Base-by-base conservation (phyloP, 35 echinoderm and acorn worm genomes). In the Hemicentrotus pulcherrimus region DNA sequence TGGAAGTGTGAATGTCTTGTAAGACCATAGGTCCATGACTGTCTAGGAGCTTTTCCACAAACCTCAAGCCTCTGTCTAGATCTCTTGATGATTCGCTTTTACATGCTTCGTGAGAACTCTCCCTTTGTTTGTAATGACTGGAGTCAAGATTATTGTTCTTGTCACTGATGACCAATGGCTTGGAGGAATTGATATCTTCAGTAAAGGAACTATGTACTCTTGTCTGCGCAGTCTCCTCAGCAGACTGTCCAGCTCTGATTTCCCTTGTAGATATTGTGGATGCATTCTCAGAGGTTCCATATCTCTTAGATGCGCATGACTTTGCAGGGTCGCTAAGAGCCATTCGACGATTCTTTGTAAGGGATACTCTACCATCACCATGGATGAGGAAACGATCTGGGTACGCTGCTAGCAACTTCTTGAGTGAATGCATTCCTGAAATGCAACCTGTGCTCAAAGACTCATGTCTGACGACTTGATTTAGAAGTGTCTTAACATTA, bases 61-160 rank as follows among this genome's bases (percentile, higher is more conserved):
- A 78, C 7, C 65, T 28, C 65, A 78, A 78, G 65, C 65, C 65
- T 78, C 65, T 78, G 19, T 78, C 28, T 7, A 78, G 28, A 78
- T 78, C 65, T 78, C 65, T 78, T 78, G 65, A 78, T 28, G 65
- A 78, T 78, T 78, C 65, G n/a, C 65, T 78, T 78, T 78, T 22
- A 78, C 65, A 22, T 30, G 65, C 65, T n/a, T 78, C 65, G n/a
- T n/a, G 19, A 28, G 22, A 28, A 28, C 19, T 22, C 28, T 78
- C 65, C 28, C 22, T 78, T 28, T 28, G 65, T 78, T 78, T 78
- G 65, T 7, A n/a, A n/a, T n/a, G 5, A 4, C 19, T 28, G 19
- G 65, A 22, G 24, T 78, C 65, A 78, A 78, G 65, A 78, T 78
- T 78, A n/a, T 28, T 78, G 65, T 78, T 78, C 24, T 28, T 78